Conservation (phyloP, 2,888 invertebrate species). For the Patella caerulea region DNA sequence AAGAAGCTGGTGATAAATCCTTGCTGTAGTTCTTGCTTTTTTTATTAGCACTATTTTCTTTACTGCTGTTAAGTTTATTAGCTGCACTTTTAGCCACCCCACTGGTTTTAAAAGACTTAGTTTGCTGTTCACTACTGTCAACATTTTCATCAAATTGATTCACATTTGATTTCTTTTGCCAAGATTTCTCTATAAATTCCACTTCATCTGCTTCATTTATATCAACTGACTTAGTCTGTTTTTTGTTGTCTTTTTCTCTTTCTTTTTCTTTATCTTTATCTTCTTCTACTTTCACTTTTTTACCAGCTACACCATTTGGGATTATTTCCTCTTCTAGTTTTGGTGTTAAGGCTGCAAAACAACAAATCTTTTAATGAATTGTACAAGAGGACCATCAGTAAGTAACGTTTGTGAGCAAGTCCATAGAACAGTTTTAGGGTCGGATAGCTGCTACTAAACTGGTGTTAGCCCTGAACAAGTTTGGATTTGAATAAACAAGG, state of each 20-base stretch:
- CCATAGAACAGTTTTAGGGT: neutral
- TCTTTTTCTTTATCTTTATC: slow-evolving; percentile 33
- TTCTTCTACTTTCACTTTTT: slow-evolving; percentile 45
- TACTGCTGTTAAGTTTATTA: slow-evolving; percentile 63
- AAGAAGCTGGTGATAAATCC: slow-evolving; percentile 56
- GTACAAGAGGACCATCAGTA: neutral
- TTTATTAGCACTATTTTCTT: slow-evolving; percentile 57
- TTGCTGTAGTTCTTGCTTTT: slow-evolving; percentile 61
- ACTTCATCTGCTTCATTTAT: slow-evolving; percentile 61
- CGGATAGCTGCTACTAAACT: neutral
- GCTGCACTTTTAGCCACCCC: slow-evolving; percentile 36
- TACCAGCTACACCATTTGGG: slow-evolving; percentile 68
- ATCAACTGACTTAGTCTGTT: slow-evolving; percentile 35
- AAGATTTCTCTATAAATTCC: slow-evolving; percentile 66
- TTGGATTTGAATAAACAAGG: too few species aligned
- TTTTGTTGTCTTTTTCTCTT: slow-evolving; percentile 32
- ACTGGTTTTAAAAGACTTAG: slow-evolving; percentile 59
- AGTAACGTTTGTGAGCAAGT: neutral
- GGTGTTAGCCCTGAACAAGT: neutral
- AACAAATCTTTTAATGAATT: slow-evolving; percentile 1
- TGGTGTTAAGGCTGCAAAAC: slow-evolving; percentile 65
- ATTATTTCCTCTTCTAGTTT: slow-evolving; percentile 71
- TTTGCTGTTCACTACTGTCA: slow-evolving; percentile 64
- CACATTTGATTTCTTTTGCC: slow-evolving; percentile 62
- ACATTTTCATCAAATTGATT: slow-evolving; percentile 65